Base-by-base conservation (phyloP, 2,888 invertebrate species). In the Cephus pulcher region DNA sequence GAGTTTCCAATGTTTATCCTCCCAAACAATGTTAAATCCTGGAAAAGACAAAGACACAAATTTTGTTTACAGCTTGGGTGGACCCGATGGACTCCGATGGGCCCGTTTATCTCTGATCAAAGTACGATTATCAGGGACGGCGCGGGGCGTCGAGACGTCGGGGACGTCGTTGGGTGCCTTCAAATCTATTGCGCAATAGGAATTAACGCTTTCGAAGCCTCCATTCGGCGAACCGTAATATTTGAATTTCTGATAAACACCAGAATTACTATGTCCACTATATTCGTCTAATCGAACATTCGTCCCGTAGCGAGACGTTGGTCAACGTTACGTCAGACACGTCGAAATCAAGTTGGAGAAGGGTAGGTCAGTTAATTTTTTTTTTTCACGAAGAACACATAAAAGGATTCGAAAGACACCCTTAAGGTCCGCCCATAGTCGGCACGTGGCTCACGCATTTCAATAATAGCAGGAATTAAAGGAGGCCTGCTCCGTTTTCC, bases 381-480 rank as follows among this genome's bases (percentile, higher is more conserved):
- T 40, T 56, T 23, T 2, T 56, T 37, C 4, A 12, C 9, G 2
- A 23, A 15, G 23, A 15, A 23, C 56, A 23, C 15, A 23, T 23
- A 23, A 23, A 56, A 56, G 56, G 9, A 56, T 56, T 56, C 56
- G 23, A 23, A 40, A 15, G 23, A 56, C 56, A 56, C 56, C 56
- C 56, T 56, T 56, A 71, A 71, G 33, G 71, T 15, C 71, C 12
- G 71, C 34, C 33, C 71, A 32, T 56, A 11, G 32, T 71, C 11
- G 87, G 85, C 88, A 84, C 87, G 88, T 86, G 86, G 85, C 87
- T 80, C 80, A 81, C 79, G 84, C 84, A 86, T 86, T 86, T 87
- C 82, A 86, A 89, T 89, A 89, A 88, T 87, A 86, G 87, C 82
- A 85, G 86, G 87, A 88, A 88, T 88, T 87, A 88, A 88, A 87